Conservation (phyloP, 1,140 invertebrate species). For the Lethrus apterus region DNA sequence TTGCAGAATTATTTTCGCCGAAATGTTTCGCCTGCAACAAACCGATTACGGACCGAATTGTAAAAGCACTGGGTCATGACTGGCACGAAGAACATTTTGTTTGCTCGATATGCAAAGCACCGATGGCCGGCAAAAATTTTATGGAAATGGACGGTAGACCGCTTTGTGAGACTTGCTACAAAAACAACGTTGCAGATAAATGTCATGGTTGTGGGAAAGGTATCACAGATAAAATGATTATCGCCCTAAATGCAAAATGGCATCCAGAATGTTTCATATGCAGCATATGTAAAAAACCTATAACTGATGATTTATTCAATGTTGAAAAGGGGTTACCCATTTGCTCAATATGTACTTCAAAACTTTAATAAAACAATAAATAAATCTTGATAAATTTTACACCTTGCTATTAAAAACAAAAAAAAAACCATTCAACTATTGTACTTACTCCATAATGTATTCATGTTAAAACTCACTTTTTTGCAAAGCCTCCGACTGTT, state of each 20-base stretch:
- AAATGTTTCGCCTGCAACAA: conserved; percentile 61
- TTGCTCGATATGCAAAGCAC: conserved; percentile 67
- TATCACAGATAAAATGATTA: conserved; percentile 64
- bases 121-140: conserved; percentile 64
- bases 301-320: conserved; percentile 53
- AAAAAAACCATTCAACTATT: too few relatives aligned
- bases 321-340: conserved; percentile 53
- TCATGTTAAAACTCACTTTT: conserved; percentile 63
- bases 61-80: conserved; percentile 68
- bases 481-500: conserved; percentile 78
- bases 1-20: conserved; percentile 62
- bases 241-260: conserved; percentile 62
- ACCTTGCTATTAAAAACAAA: neutral
- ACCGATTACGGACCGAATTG: conserved; percentile 54
- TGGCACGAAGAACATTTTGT: conserved; percentile 86
- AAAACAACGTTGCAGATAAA: conserved; percentile 69
- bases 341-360: conserved; percentile 43
- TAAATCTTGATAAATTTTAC: neutral
- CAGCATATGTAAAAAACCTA: conserved; percentile 56
- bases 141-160: conserved; percentile 62
- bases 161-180: conserved; percentile 67
- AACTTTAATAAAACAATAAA: conserved; percentile 4
- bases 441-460: too few relatives aligned
- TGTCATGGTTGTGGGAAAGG: conserved; percentile 66
- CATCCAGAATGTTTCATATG: conserved; percentile 64